Evolutionary conservation across 2,113 vertebrate species (phyloP), one percentile per base, ranked within the genome.

Genomic region (Lepisosteus oculatus): DNA sequence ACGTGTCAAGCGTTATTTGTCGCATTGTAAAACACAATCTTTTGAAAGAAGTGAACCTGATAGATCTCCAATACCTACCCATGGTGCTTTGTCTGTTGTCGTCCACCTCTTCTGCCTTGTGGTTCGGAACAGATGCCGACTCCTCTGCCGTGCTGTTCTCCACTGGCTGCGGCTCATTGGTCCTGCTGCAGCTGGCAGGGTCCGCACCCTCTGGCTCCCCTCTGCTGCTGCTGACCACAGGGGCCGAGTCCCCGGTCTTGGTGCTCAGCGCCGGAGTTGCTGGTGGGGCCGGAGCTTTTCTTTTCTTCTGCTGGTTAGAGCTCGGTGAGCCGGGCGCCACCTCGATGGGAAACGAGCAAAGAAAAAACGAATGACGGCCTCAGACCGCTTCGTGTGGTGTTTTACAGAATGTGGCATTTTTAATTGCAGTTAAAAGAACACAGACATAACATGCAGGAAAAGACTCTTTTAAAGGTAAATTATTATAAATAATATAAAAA

Each of bases 301-400:
- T 89, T 85, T 97, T 99, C 85, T 94, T 97, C 70, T 93, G 93
- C 83, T 91, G 93, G 72, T 89, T 83, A 74, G 91, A 85, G 0
- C 82, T 85, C 42, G 91, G 85, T 3, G 91, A 94, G 78, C 84
- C 83, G 68, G 87, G 84, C 4, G 83, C 86, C 78, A 90, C 67
- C 96, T 98, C 72, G n/a, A 3, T 72, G 76, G 71, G 80, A 77
- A 51, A 51, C 9, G 5, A 51, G 9, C 9, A 51, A 51, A 51
- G 47, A 51, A 5, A 51, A 6, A 51, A 51, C 9, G 5, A 51
- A 1, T 51, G 47, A 51, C 47, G 9, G 9, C 47, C 9, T 51
- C 47, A 9, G 5, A 5, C 47, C 9, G 47, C 9, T 29, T 29
- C 29, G 29, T 29, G 29, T 29, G 29, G 29, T 29, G 29, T 29